Evolutionary conservation across 1,140 invertebrate species (phyloP), one percentile per base, ranked within the genome.

Genomic region (Hyphantria cunea): DNA sequence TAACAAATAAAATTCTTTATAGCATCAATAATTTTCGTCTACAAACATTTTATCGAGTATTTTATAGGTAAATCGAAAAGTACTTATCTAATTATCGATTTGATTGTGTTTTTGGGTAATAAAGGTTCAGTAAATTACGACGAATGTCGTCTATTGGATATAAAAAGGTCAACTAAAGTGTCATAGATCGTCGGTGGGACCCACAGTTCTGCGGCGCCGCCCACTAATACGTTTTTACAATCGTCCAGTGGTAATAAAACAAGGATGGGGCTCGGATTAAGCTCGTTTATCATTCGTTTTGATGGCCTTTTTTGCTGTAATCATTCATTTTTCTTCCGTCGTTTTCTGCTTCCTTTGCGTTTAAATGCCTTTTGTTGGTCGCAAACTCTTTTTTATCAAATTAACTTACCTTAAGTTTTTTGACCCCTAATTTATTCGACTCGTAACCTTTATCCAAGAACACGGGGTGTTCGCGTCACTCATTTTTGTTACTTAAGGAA

Each of bases 281-380:
- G 80, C 78, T 88, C 87, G 82, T 90, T 87, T 90, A 90, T 90
- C 87, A 90, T 90, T 90, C 85, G 82, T 84, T 87, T 80, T 88
- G 87, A 90, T 90, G 78, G 84, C 84, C 85, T 77, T 88, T 88
- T 89, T 90, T 88, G 87, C 84, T 78, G 82, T 88, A 90, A 90
- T 90, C 87, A 87, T 87, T 90, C 87, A 90, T 90, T 90, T 89
- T 86, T 88, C 85, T 90, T 90, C 85, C 82, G 78, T 84, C 80
- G 79, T 82, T 82, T 82, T 84, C 80, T 80, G 75, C 82, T 86
- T 83, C 78, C 80, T 78, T 86, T 79, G 82, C 80, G 74, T 80
- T 84, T 84, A 82, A 85, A 84, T 82, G 82, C 76, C 83, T 76
- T 82, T 72, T 76, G 76, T 79, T 76, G 61, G 50, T 11, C 51